Evolutionary conservation across 2,797 vertebrate genomes (phyloP).

Genomic region (Pterois miles): DNA sequence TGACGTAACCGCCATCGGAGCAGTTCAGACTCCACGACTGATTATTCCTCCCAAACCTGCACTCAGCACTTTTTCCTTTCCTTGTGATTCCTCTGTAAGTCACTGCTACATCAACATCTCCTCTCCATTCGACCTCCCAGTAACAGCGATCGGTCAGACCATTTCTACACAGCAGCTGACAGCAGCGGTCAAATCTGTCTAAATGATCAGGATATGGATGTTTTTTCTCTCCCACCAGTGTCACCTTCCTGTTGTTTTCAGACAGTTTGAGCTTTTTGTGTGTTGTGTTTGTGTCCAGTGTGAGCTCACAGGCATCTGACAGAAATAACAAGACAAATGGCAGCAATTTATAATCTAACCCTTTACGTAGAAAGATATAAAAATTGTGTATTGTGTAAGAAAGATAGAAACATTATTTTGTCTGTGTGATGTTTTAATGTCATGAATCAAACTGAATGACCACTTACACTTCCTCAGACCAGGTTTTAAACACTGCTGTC

Average conservation of each 20-base stretch:
- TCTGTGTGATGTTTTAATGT: no score
- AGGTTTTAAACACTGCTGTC: neutral
- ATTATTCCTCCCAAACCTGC: slow-evolving; percentile 1
- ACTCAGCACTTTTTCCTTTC: neutral
- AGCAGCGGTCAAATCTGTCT: slow-evolving; percentile 18
- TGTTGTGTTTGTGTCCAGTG: slow-evolving; percentile 12
- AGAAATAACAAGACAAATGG: neutral
- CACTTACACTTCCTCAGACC: neutral
- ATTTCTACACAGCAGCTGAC: slow-evolving; percentile 16
- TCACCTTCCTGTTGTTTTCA: slow-evolving; percentile 20
- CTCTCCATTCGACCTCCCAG: slow-evolving; percentile 32
- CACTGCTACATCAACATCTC: neutral
- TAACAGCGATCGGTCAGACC: slow-evolving; percentile 11
- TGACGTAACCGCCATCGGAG: neutral
- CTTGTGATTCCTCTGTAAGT: neutral
- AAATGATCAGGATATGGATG: slow-evolving; percentile 12
- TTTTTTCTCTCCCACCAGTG: neutral
- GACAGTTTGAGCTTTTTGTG: slow-evolving; percentile 19
- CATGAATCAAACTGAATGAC: no score
- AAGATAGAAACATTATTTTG: no score
- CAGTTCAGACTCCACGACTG: slow-evolving; percentile 21
- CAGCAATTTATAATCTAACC: neutral
- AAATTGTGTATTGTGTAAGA: no score
- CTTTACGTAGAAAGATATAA: neutral
- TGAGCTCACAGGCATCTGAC: slow-evolving; percentile 12